Evolutionary conservation across 2,888 invertebrate genomes (phyloP).

Genomic region (Eilema caniola): DNA sequence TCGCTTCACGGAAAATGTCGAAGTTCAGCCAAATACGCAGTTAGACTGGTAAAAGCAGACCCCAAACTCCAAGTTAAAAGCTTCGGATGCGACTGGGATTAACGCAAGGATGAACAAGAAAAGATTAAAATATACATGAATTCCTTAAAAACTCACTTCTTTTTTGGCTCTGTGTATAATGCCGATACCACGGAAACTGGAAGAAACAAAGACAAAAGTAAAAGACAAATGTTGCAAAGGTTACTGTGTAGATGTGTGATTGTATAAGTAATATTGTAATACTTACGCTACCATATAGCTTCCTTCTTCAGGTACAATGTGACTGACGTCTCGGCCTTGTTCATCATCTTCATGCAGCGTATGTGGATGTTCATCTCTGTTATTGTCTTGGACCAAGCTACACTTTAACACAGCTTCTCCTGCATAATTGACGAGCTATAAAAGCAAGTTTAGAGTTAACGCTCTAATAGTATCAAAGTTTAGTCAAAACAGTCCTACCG

Average conservation of each 20-base stretch:
- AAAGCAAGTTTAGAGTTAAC: not conserved
- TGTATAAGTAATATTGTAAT: no score
- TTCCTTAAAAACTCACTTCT: conserved; percentile 84
- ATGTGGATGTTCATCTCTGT: conserved; percentile 89
- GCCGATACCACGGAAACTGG: conserved; percentile 93
- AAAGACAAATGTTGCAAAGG: no score
- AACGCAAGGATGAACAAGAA: no score
- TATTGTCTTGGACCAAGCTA: conserved; percentile 89
- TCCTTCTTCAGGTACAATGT: conserved; percentile 86
- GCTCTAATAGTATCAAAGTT: not conserved
- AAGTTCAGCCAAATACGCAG: no score
- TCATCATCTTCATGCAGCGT: conserved; percentile 89
- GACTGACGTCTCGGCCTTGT: conserved; percentile 90
- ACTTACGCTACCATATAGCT: conserved; percentile 89
- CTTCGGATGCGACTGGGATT: no score
- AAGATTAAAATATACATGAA: no score
- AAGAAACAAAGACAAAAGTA: not conserved
- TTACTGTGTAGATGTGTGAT: no score
- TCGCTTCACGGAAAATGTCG: no score
- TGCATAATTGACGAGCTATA: conserved; percentile 70
- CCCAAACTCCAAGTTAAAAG: no score
- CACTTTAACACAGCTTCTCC: conserved; percentile 90
- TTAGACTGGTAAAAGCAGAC: no score
- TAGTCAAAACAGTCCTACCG: no score
- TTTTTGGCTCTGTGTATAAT: conserved; percentile 95